These are phyloP conservation scores for Euthynnus affinis DNA, from an alignment of 2,797 vertebrate genomes.

Conservation along the genomic window DNA sequence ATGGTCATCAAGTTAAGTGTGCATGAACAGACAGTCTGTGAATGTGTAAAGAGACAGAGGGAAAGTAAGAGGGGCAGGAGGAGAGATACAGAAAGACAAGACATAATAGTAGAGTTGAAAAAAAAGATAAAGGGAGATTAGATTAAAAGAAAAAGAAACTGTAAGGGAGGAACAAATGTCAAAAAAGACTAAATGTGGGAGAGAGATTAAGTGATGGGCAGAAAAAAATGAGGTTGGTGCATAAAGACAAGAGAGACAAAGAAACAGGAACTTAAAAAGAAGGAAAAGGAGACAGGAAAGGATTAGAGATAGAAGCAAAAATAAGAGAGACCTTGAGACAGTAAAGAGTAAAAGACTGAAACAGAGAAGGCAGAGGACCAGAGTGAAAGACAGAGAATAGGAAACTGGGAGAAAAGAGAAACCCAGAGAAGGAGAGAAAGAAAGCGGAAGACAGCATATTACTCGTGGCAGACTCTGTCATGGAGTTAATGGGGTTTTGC, in stretches of 20 bases:
- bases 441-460: slow-evolving; percentile 46
- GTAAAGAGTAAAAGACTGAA: background rate
- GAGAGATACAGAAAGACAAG: background rate
- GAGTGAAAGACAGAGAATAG: background rate
- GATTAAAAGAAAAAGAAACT: background rate
- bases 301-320: background rate
- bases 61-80: background rate
- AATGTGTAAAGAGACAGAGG: background rate
- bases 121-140: background rate
- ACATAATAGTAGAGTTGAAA: background rate
- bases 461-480: slow-evolving; percentile 68
- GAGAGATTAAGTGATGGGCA: background rate
- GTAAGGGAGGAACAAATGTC: background rate
- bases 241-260: background rate
- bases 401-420: slow-evolving; percentile 1
- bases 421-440: slow-evolving; percentile 14
- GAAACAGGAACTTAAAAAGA: background rate
- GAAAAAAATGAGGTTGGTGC: background rate
- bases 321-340: background rate
- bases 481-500: slow-evolving; percentile 79
- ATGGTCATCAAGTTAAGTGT: background rate
- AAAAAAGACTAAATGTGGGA: background rate
- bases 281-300: background rate
- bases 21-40: background rate
- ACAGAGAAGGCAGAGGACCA: background rate